phyloP scores from a whole-genome alignment of 2,888 invertebrate species.

The Gonocerus acuteangulatus region DNA sequence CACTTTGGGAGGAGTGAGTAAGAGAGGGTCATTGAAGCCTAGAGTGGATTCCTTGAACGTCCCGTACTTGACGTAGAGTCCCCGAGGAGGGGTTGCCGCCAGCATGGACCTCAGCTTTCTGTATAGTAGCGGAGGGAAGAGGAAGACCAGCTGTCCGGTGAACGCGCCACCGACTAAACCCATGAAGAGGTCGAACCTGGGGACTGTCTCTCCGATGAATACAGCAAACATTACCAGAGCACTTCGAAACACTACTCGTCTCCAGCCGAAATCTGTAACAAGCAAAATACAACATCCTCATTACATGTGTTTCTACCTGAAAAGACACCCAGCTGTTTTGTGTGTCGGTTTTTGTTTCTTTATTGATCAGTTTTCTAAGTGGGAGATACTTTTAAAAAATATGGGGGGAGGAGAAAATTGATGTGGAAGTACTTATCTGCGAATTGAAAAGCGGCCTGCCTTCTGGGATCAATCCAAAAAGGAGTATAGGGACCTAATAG shows the following conservation, averaged over 20 bases:
- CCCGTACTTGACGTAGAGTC: conserved; percentile 43
- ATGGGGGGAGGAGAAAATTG: no score
- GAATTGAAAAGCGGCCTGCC: no score
- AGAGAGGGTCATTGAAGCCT: not conserved
- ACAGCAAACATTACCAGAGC: conserved; percentile 61
- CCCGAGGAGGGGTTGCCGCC: conserved; percentile 40
- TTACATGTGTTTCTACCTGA: no score
- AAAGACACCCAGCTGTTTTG: no score
- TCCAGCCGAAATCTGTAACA: conserved; percentile 62
- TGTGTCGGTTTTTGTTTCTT: no score
- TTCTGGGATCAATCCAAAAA: no score
- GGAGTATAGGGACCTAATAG: no score
- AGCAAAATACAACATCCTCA: not conserved
- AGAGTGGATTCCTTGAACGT: conserved; percentile 34
- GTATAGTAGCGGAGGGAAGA: conserved; percentile 76
- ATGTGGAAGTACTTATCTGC: no score
- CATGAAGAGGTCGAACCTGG: conserved; percentile 79
- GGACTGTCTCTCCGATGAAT: conserved; percentile 71
- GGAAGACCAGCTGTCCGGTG: conserved; percentile 73
- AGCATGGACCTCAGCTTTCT: conserved; percentile 54
- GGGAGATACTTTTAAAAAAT: no score
- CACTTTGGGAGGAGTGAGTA: not conserved
- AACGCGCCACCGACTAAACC: conserved; percentile 77
- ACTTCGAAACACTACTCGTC: conserved; percentile 64
- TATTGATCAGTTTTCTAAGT: no score